phyloP scores from a whole-genome alignment of 2,797 vertebrate species.

The Melanotaenia pygmaea region DNA sequence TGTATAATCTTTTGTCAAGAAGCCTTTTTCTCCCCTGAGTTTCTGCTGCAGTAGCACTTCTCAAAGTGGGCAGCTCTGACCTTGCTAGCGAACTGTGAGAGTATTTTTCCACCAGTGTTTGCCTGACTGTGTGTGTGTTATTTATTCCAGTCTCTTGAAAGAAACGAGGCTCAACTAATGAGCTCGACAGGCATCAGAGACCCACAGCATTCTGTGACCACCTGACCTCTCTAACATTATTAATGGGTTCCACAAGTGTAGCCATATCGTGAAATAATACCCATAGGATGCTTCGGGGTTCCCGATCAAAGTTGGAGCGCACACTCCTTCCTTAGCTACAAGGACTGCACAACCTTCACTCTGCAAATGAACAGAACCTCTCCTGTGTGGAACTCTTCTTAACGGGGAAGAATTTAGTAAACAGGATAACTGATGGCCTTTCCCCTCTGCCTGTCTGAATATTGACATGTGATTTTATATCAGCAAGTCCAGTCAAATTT shows the following conservation, averaged over 20 bases:
- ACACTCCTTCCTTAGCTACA: too few relatives aligned
- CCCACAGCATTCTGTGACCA: conserved; percentile 11
- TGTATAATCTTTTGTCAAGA: conserved; percentile 7
- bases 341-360: conserved; percentile 1
- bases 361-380: conserved; percentile 4
- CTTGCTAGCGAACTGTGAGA: conserved; percentile 35
- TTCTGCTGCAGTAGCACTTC: conserved; percentile 34
- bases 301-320: not conserved
- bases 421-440: too few relatives aligned
- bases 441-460: too few relatives aligned
- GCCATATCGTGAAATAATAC: conserved; percentile 6
- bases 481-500: too few relatives aligned
- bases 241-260: conserved; percentile 15
- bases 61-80: conserved; percentile 39
- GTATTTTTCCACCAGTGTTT: conserved; percentile 40
- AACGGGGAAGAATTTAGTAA: not conserved
- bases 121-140: conserved; percentile 9
- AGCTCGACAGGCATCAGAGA: conserved; percentile 32
- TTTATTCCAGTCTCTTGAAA: conserved; percentile 32
- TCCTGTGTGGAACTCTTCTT: too few relatives aligned
- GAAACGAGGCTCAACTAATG: conserved; percentile 36
- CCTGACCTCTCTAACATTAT: conserved; percentile 11
- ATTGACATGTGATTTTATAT: too few relatives aligned
- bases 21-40: not conserved
- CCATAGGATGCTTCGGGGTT: not conserved